Evolutionary conservation across 1,140 invertebrate species (phyloP).

Genomic region (Pseudomyrmex concolor): DNA sequence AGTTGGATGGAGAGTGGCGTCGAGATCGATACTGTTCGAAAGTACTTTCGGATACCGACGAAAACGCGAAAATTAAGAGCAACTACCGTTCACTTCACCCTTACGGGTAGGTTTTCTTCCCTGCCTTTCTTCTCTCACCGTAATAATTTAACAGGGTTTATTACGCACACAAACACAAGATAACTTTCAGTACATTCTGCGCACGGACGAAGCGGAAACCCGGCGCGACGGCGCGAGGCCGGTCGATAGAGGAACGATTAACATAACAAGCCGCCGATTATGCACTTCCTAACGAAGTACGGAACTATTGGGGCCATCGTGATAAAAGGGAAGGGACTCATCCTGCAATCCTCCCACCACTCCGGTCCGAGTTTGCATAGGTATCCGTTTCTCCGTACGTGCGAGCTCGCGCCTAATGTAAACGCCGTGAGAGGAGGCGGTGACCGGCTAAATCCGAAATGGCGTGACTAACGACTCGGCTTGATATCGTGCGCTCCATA

Average conservation of each 20-base stretch:
- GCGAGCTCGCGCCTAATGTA: slow-evolving; percentile 40
- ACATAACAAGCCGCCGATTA: slow-evolving; percentile 77
- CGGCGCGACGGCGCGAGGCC: slow-evolving; percentile 14
- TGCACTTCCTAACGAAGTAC: slow-evolving; percentile 70
- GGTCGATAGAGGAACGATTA: slow-evolving; percentile 78
- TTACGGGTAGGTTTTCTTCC: background rate
- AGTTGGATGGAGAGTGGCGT: slow-evolving; percentile 8
- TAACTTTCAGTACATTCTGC: slow-evolving; percentile 3
- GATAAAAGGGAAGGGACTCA: slow-evolving; percentile 69
- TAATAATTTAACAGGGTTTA: slow-evolving; percentile 26
- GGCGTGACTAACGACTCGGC: slow-evolving; percentile 37
- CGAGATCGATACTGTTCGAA: slow-evolving; percentile 45
- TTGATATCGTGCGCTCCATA: slow-evolving; percentile 45
- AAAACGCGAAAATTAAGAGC: slow-evolving; percentile 60
- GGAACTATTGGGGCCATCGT: slow-evolving; percentile 77
- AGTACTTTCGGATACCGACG: background rate
- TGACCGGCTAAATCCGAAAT: slow-evolving; percentile 50
- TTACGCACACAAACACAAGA: background rate
- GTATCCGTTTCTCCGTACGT: slow-evolving; percentile 57
- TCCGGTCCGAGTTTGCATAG: slow-evolving; percentile 13
- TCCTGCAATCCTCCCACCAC: background rate
- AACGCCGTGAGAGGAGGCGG: slow-evolving; percentile 20
- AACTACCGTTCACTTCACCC: background rate
- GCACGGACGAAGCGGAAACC: background rate
- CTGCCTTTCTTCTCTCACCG: background rate